phyloP scores from a whole-genome alignment of 2,888 invertebrate genomes.

The Hybos culiciformis region DNA sequence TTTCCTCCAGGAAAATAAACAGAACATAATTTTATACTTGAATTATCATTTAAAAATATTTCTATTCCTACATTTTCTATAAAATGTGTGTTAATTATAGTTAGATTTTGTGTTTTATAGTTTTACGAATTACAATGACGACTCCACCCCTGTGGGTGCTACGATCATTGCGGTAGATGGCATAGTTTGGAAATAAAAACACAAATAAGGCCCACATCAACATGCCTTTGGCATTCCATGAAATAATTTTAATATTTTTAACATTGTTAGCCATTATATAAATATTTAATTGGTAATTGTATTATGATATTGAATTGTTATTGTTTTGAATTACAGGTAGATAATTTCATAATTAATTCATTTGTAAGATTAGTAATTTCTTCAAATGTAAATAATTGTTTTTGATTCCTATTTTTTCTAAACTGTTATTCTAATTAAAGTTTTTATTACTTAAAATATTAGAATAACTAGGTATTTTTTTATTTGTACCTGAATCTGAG shows the following conservation, averaged over 20 bases:
- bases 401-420: not conserved
- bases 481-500: not conserved
- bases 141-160: not conserved
- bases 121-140: not conserved
- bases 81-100: not conserved
- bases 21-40: not conserved
- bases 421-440: not conserved
- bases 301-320: not conserved
- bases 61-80: not conserved
- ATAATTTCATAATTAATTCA: not conserved
- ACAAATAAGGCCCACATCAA: not conserved
- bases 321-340: not conserved
- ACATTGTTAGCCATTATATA: not conserved
- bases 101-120: not conserved
- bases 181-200: not conserved
- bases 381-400: not conserved
- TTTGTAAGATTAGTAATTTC: not conserved
- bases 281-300: not conserved
- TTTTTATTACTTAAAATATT: not conserved
- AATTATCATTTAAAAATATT: not conserved
- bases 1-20: not conserved
- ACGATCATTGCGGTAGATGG: not conserved
- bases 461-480: not conserved
- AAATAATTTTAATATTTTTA: not conserved
- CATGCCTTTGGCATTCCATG: not conserved